These are phyloP conservation scores for Caradrina kadenii DNA, from an alignment of 2,888 invertebrate genomes.

Conservation along the genomic window DNA sequence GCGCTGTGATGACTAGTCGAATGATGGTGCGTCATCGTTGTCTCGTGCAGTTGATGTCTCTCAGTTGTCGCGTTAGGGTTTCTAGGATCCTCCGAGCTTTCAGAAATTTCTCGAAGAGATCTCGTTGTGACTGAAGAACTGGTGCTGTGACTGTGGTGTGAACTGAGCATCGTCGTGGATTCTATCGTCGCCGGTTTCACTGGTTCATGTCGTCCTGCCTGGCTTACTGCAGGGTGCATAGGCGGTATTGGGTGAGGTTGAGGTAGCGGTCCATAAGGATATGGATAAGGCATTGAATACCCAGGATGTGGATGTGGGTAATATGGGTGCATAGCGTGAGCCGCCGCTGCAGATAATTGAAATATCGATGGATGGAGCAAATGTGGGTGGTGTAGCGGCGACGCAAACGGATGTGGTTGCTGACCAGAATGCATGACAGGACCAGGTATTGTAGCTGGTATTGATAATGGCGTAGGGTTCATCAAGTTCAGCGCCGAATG, in stretches of 20 bases:
- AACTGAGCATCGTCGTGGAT: conserved; percentile 92
- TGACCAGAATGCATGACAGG: conserved; percentile 94
- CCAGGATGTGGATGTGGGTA: conserved; percentile 93
- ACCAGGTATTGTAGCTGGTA: conserved; percentile 92
- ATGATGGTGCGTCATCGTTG: conserved; percentile 92
- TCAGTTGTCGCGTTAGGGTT: conserved; percentile 88
- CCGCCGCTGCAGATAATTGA: conserved; percentile 91
- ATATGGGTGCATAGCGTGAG: conserved; percentile 93
- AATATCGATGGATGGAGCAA: conserved; percentile 92
- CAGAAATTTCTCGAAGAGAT: conserved; percentile 91
- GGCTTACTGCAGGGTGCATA: conserved; percentile 88
- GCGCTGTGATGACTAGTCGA: conserved; percentile 92
- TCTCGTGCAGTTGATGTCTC: conserved; percentile 92
- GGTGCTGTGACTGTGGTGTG: conserved; percentile 93
- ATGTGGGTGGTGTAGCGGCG: conserved; percentile 93
- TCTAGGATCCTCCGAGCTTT: conserved; percentile 87
- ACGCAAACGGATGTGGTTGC: conserved; percentile 93
- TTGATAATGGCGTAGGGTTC: conserved; percentile 91
- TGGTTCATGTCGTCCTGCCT: conserved; percentile 87
- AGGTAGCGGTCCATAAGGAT: conserved; percentile 93
- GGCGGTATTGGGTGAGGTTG: conserved; percentile 94
- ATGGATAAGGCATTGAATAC: conserved; percentile 93
- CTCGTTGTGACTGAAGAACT: conserved; percentile 93
- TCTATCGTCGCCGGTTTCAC: conserved; percentile 90
- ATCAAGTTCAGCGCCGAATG: conserved; percentile 92